Percentiles rank a stretch among this genome's conserved stretches.
Evolutionary conservation across 2,797 vertebrate species (phyloP).

Genomic region (Argyrosomus regius): DNA sequence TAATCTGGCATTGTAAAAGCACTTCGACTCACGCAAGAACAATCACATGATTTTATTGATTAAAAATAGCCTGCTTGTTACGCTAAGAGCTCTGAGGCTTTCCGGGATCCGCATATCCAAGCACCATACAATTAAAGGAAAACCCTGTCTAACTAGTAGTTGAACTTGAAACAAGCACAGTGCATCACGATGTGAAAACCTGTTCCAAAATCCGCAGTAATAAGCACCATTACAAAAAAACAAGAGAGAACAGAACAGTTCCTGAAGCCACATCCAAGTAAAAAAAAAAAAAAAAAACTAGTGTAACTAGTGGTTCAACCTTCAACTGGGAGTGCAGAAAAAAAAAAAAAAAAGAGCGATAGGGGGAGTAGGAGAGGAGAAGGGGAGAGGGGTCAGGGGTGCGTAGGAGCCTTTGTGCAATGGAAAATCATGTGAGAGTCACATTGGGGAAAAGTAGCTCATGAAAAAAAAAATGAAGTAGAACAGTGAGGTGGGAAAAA

Average conservation of each 20-base stretch:
- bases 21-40: neutral
- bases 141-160: neutral
- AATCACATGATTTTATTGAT: neutral
- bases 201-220: neutral
- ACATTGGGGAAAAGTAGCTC: constrained; percentile 67
- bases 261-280: too few relatives aligned
- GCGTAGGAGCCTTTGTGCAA: constrained; percentile 57
- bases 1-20: neutral
- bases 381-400: constrained; percentile 34
- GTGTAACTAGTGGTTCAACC: too few relatives aligned
- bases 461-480: constrained; percentile 50
- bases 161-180: neutral
- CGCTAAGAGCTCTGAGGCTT: neutral
- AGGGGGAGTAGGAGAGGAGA: neutral
- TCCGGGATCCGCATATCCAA: neutral
- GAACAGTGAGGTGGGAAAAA: constrained; percentile 42
- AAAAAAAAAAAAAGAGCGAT: too few relatives aligned
- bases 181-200: neutral
- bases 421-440: constrained; percentile 80
- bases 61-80: neutral
- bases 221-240: neutral
- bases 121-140: neutral
- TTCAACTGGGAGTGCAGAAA: too few relatives aligned
- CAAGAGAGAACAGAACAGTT: neutral
- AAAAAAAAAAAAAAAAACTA: too few relatives aligned